Base-by-base conservation (phyloP, 2,888 invertebrate species). In the Morpho helenor region DNA sequence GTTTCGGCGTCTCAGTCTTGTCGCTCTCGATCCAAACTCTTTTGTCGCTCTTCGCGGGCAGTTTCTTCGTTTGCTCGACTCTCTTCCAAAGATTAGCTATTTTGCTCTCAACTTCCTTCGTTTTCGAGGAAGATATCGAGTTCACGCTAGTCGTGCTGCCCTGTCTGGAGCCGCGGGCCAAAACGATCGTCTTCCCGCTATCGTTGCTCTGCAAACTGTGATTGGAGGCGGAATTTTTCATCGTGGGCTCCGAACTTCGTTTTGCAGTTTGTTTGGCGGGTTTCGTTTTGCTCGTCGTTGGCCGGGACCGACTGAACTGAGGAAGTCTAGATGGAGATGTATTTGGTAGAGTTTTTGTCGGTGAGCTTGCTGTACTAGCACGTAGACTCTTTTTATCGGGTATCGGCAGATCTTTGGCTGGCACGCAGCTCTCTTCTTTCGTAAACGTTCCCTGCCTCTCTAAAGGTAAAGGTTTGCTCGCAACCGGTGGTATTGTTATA, bases 381-480 rank as follows among this genome's bases (percentile, higher is more conserved):
- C 74, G 75, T 9, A 79, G 59, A 0, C 71, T 66, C 65, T 76
- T 80, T 65, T 73, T 85, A 42, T 82, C 84, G 2, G 86, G 81
- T 42, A 79, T 77, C 0, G 82, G 86, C 49, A 85, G 70, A 59
- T 85, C 80, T 68, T 80, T 79, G 0, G 88, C 71, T 0, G 85
- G 82, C 1, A 88, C 80, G 0, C 81, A 77, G 65, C 88, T 87
- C 45, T 96, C 96, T 69, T 97, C 97, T 82, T 97, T 98, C 0
- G 97, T 96, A 76, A 98, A 98, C 0, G 98, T 98, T 9, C 97
- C 97, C 80, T 98, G 97, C 40, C 98, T 92, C 66, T 96, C 95
- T 43, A 96, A 78, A 0, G 92, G 92, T 55, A 91, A 75, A 0
- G 92, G 89, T 66, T 86, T 89, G 7, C 76, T 69, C 7, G 80